Evolutionary conservation across 2,113 vertebrate genomes (phyloP).

Genomic region (Oncorhynchus keta): DNA sequence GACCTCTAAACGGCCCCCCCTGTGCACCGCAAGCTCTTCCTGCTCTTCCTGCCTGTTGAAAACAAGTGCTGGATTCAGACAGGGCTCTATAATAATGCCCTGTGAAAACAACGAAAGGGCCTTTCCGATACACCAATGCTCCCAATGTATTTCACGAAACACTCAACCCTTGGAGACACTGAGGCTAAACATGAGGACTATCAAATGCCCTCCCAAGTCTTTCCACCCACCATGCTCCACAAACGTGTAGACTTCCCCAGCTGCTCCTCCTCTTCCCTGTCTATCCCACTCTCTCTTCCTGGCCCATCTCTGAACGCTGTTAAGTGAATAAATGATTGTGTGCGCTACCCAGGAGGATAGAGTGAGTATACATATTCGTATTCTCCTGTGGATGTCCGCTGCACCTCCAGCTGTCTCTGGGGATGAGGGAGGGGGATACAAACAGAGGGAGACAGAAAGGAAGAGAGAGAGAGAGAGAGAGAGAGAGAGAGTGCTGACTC

Average conservation of each 20-base stretch:
- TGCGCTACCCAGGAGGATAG: slow-evolving; percentile 6
- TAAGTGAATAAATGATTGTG: slow-evolving; percentile 18
- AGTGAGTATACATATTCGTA: slow-evolving; percentile 6
- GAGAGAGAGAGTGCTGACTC: slow-evolving; percentile 33
- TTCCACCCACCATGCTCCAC: not conserved
- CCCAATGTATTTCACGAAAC: no score
- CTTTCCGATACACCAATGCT: no score
- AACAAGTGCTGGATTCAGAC: no score
- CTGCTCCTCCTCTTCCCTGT: not conserved
- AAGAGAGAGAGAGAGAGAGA: slow-evolving; percentile 25
- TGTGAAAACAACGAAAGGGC: no score
- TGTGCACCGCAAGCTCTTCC: no score
- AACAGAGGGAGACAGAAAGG: slow-evolving; percentile 12
- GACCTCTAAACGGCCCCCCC: not conserved
- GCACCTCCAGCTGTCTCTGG: slow-evolving; percentile 46
- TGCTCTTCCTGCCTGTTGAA: no score
- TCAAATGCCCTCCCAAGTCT: not conserved
- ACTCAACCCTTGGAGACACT: no score
- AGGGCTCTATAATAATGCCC: no score
- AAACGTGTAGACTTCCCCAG: no score
- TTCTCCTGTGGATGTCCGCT: slow-evolving; percentile 20
- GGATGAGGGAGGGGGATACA: slow-evolving; percentile 7
- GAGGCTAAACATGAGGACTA: not conserved
- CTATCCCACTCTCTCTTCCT: slow-evolving; percentile 16
- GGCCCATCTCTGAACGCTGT: slow-evolving; percentile 20